Percentiles rank a stretch among this genome's conserved stretches.
Conservation (phyloP, 1,140 invertebrate genomes). For the Ceratitis capitata region DNA sequence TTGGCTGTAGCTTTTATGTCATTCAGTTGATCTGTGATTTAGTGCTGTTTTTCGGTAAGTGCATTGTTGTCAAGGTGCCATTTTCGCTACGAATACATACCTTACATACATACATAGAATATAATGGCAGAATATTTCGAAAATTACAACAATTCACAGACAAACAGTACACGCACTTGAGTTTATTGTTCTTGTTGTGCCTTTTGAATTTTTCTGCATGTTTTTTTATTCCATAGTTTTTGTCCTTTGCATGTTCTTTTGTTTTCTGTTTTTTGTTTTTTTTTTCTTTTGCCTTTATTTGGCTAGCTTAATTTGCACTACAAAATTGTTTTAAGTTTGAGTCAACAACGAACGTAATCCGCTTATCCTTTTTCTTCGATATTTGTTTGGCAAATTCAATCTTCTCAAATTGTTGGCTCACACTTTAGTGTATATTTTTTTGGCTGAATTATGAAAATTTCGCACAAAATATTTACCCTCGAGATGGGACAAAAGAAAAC, state of each 20-base stretch:
- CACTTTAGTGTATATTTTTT: neutral
- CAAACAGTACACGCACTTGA: neutral
- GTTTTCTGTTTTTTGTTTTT: neutral
- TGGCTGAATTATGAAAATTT: neutral
- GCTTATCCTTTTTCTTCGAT: neutral
- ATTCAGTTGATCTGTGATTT: constrained; percentile 16
- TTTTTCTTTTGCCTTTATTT: neutral
- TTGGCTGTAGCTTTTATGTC: neutral
- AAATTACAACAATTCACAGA: neutral
- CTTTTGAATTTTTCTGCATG: neutral
- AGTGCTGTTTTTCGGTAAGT: neutral
- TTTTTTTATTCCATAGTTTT: neutral
- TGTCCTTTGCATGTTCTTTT: neutral
- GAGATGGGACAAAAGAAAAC: neutral
- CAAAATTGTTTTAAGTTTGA: constrained; percentile 32
- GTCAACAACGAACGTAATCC: constrained; percentile 30
- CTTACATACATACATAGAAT: no score
- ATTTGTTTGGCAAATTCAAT: neutral
- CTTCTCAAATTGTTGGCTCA: neutral
- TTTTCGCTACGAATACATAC: no score
- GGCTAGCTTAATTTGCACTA: constrained; percentile 1
- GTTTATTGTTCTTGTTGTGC: constrained; percentile 19
- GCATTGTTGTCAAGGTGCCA: neutral
- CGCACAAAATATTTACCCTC: neutral
- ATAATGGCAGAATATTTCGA: no score